phyloP scores from a whole-genome alignment of 1,140 invertebrate genomes.

The Bombus vancouverensis region DNA sequence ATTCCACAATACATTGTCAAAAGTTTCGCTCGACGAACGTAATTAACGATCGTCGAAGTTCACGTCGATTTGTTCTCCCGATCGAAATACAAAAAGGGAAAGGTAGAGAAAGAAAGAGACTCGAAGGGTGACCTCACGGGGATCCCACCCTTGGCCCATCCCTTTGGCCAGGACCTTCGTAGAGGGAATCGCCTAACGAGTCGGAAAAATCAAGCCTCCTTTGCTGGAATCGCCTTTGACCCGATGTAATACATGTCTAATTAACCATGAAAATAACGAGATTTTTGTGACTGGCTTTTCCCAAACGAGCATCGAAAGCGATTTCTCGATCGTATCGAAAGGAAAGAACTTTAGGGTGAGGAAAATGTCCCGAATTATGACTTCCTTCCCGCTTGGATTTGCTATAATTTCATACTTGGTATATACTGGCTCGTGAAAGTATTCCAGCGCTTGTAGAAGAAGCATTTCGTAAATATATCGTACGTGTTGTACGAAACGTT shows the following conservation, averaged over 20 bases:
- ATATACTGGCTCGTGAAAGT: neutral
- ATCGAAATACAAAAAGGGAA: constrained; percentile 52
- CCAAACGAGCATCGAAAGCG: constrained; percentile 51
- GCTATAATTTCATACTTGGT: neutral
- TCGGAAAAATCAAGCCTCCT: constrained; percentile 79
- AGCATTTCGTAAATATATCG: neutral
- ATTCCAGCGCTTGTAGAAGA: neutral
- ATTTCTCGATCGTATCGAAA: constrained; percentile 44
- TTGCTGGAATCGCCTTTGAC: constrained; percentile 56
- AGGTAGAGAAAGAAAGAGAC: constrained; percentile 8
- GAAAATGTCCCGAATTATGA: neutral
- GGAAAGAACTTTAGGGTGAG: neutral
- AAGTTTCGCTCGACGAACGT: constrained; percentile 47
- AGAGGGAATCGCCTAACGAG: constrained; percentile 77
- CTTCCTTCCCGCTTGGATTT: too few species aligned
- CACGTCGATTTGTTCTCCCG: constrained; percentile 57
- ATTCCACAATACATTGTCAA: constrained; percentile 51
- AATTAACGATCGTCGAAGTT: constrained; percentile 63
- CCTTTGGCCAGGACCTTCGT: constrained; percentile 55
- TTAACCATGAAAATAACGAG: constrained; percentile 82
- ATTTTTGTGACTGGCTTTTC: constrained; percentile 70
- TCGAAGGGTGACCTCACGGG: constrained; percentile 1
- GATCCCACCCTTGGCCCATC: constrained; percentile 47
- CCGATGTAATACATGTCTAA: constrained; percentile 70
- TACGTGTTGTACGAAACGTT: neutral